Percentiles rank a stretch among this genome's conserved stretches.
Evolutionary conservation across 2,888 invertebrate species (phyloP).

Genomic region (Pyrochroa serraticornis): DNA sequence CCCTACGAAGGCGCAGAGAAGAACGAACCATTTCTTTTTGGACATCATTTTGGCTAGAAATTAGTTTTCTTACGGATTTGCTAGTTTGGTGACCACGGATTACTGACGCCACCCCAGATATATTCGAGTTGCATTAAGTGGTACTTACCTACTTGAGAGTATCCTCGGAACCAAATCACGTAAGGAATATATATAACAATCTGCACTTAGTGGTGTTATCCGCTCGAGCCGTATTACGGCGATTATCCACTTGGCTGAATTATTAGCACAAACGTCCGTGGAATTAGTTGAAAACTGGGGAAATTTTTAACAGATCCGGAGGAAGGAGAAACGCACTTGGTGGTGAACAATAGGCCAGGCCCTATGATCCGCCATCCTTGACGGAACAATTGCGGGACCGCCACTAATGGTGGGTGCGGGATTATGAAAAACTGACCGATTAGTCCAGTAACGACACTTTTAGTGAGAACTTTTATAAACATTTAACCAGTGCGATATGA

Average conservation of each 20-base stretch:
- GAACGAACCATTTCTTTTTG: slow-evolving; percentile 47
- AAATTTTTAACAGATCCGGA: neutral
- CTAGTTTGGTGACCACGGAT: neutral
- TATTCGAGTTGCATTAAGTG: neutral
- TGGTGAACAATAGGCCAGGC: too few species aligned
- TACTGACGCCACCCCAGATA: neutral
- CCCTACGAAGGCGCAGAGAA: slow-evolving; percentile 44
- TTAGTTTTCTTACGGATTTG: neutral
- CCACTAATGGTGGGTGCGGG: too few species aligned
- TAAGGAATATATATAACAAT: slow-evolving; percentile 16
- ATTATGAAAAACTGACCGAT: slow-evolving; percentile 3
- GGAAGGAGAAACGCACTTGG: too few species aligned
- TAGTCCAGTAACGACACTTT: slow-evolving; percentile 1
- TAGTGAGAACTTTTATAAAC: slow-evolving; percentile 24
- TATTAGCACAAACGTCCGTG: slow-evolving; percentile 6
- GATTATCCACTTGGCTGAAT: slow-evolving; percentile 22
- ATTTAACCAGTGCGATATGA: slow-evolving; percentile 25
- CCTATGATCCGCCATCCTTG: too few species aligned
- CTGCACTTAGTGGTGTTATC: slow-evolving; percentile 16
- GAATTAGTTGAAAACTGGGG: slow-evolving; percentile 9
- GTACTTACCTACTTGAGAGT: slow-evolving; percentile 9
- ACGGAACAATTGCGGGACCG: too few species aligned
- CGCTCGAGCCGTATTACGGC: neutral
- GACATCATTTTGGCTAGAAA: slow-evolving; percentile 41
- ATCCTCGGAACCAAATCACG: slow-evolving; percentile 20